These are phyloP conservation scores for Saxicola maurus DNA, from an alignment of 2,797 vertebrate genomes.

Conservation along the genomic window DNA sequence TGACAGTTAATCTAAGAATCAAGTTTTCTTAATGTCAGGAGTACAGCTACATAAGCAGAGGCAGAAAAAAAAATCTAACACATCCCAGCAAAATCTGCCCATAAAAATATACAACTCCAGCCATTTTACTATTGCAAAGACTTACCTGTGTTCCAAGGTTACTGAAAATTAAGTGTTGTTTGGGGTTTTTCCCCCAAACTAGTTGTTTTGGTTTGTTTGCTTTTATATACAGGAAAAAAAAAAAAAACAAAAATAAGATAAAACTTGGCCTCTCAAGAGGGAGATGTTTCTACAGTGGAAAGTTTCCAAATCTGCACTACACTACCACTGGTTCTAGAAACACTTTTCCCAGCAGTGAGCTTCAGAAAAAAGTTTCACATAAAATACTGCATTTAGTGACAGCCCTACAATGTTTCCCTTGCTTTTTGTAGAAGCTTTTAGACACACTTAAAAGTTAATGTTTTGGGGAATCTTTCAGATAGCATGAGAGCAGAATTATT, in stretches of 20 bases:
- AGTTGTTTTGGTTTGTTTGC: not conserved
- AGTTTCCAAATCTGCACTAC: not conserved
- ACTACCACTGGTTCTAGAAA: not conserved
- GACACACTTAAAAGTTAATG: not conserved
- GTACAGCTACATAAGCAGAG: not conserved
- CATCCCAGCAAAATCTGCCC: not conserved
- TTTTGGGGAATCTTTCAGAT: not conserved
- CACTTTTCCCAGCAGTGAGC: not conserved
- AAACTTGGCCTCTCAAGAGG: not conserved
- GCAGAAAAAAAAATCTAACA: not conserved
- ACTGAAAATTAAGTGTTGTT: not conserved
- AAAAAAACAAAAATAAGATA: not conserved
- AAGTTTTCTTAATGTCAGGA: not conserved
- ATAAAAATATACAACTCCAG: not conserved
- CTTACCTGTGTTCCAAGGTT: not conserved
- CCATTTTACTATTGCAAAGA: not conserved
- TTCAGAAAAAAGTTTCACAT: not conserved
- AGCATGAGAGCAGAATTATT: not conserved
- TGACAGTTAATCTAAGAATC: not conserved
- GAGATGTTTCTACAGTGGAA: not conserved
- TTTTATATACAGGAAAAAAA: not conserved
- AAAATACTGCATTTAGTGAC: not conserved
- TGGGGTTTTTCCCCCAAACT: fast-evolving
- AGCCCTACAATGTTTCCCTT: not conserved
- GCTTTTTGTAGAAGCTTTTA: not conserved